Conservation (phyloP, 2,113 vertebrate genomes). For the Tragelaphus buxtoni region DNA sequence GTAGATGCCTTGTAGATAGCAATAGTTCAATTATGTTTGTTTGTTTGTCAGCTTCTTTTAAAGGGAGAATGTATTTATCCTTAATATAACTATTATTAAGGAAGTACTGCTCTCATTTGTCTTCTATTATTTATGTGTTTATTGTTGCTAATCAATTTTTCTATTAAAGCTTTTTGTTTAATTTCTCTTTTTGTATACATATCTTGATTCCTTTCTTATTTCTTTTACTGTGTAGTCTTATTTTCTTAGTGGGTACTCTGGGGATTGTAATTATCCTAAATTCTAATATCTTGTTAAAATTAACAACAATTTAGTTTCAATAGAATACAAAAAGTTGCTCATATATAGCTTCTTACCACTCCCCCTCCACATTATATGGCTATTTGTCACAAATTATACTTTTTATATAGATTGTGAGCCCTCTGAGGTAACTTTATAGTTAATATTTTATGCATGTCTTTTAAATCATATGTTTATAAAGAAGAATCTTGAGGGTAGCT, state of each 20-base stretch:
- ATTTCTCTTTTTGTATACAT: background rate
- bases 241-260: background rate
- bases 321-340: background rate
- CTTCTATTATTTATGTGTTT: background rate
- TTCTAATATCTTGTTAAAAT: background rate
- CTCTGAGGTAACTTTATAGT: background rate
- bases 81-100: background rate
- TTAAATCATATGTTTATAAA: background rate
- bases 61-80: background rate
- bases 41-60: background rate
- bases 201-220: background rate
- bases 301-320: background rate
- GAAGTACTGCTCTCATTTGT: background rate
- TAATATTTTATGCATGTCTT: background rate
- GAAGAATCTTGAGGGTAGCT: background rate
- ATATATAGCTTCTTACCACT: background rate
- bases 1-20: background rate
- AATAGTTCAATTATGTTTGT: background rate
- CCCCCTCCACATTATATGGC: background rate
- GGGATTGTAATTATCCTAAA: background rate
- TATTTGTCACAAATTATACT: background rate
- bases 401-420: background rate
- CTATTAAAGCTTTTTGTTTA: background rate
- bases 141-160: background rate
- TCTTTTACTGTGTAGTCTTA: background rate